Evolutionary conservation across 2,113 vertebrate species (phyloP).

Genomic region (Cervus canadensis): DNA sequence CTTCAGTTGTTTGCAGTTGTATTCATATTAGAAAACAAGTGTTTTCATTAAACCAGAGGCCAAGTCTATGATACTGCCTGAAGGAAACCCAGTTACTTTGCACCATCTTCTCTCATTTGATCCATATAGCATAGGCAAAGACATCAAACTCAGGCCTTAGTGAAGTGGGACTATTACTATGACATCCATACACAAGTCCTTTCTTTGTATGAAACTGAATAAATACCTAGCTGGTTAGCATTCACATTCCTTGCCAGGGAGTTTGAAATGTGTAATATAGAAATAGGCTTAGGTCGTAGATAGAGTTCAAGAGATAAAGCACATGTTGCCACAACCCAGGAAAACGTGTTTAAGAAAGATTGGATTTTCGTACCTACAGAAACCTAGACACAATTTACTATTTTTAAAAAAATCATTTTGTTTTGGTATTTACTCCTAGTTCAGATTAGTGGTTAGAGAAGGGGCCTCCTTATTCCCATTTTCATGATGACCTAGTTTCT

Average conservation of each 20-base stretch:
- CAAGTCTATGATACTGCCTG: background rate
- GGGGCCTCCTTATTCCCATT: conserved; percentile 33
- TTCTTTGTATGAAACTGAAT: conserved; percentile 26
- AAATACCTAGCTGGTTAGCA: conserved; percentile 46
- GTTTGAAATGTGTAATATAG: conserved; percentile 48
- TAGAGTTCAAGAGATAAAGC: conserved; percentile 51
- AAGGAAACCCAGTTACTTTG: background rate
- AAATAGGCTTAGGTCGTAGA: conserved; percentile 43
- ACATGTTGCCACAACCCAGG: conserved; percentile 31
- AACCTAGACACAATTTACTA: conserved; percentile 66
- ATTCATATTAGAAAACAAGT: conserved; percentile 6
- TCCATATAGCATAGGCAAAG: background rate
- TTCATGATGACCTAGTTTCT: background rate
- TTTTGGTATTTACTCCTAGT: conserved; percentile 57
- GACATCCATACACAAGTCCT: background rate
- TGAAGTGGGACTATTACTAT: background rate
- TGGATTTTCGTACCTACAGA: conserved; percentile 73
- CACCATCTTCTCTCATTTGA: background rate
- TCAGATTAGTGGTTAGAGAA: conserved; percentile 49
- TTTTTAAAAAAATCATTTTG: conserved; percentile 51
- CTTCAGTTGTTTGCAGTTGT: conserved; percentile 6
- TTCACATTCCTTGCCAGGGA: conserved; percentile 46
- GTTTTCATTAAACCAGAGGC: conserved; percentile 8
- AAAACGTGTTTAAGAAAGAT: conserved; percentile 47
- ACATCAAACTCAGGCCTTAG: background rate